Evolutionary conservation across 2,113 vertebrate genomes (phyloP).

Genomic region (Stercorarius parasiticus): DNA sequence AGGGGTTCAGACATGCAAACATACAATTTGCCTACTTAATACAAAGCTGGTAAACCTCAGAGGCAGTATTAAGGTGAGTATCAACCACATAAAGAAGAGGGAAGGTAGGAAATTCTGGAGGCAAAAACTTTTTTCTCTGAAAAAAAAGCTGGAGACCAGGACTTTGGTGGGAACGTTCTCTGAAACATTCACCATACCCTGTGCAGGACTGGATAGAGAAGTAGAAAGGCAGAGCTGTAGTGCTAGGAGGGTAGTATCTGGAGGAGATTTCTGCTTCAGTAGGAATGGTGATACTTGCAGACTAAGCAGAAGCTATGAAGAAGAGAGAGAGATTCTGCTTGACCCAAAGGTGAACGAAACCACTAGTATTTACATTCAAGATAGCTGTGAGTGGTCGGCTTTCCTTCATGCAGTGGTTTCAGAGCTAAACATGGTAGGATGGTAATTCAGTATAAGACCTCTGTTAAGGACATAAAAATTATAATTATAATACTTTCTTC

Average conservation of each 20-base stretch:
- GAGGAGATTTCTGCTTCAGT: background rate
- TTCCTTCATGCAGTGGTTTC: background rate
- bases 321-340: background rate
- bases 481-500: background rate
- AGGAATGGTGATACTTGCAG: background rate
- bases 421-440: background rate
- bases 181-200: background rate
- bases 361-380: background rate
- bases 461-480: background rate
- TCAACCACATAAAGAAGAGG: background rate
- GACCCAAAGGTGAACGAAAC: background rate
- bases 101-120: background rate
- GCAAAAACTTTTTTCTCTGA: background rate
- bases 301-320: background rate
- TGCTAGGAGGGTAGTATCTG: background rate
- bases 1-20: background rate
- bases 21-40: background rate
- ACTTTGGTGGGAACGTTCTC: background rate
- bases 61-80: background rate
- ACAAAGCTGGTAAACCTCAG: background rate
- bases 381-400: background rate
- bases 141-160: background rate
- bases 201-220: background rate
- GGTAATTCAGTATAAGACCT: background rate
- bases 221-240: background rate